Conservation (phyloP, 2,888 invertebrate genomes). For the Hydrotaea diabolus region DNA sequence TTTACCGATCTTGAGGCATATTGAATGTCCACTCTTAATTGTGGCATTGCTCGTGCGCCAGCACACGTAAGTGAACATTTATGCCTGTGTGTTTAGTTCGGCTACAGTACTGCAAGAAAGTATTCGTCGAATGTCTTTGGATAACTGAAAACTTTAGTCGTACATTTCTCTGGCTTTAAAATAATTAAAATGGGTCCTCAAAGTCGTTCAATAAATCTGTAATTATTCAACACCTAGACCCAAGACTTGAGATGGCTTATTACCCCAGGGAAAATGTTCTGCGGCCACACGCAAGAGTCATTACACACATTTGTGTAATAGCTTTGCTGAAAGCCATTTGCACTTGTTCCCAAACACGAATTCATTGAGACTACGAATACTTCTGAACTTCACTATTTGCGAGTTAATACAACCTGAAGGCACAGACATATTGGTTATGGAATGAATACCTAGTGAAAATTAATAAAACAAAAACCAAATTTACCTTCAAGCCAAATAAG, state of each 20-base stretch:
- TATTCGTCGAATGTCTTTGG: too few species aligned
- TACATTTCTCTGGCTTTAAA: background rate
- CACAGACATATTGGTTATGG: constrained; percentile 60
- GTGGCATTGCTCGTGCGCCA: constrained; percentile 31
- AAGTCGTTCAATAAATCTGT: too few species aligned
- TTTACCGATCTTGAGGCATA: constrained; percentile 47
- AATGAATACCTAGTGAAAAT: constrained; percentile 48
- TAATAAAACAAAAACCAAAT: constrained; percentile 52
- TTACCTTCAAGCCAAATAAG: constrained; percentile 67
- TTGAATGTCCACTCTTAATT: constrained; percentile 65
- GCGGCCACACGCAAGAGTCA: too few species aligned
- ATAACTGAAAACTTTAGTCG: too few species aligned
- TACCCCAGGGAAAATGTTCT: too few species aligned
- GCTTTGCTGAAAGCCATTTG: too few species aligned
- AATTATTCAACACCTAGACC: too few species aligned
- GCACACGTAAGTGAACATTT: background rate
- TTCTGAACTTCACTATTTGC: constrained; percentile 17
- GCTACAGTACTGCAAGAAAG: background rate
- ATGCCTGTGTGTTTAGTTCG: background rate
- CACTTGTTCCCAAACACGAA: too few species aligned
- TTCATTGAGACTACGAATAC: background rate
- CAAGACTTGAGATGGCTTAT: too few species aligned
- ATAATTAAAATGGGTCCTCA: too few species aligned
- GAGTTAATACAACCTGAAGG: constrained; percentile 58
- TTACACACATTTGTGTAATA: too few species aligned